Evolutionary conservation across 2,888 invertebrate species (phyloP).

Genomic region (Papilio elwesi): DNA sequence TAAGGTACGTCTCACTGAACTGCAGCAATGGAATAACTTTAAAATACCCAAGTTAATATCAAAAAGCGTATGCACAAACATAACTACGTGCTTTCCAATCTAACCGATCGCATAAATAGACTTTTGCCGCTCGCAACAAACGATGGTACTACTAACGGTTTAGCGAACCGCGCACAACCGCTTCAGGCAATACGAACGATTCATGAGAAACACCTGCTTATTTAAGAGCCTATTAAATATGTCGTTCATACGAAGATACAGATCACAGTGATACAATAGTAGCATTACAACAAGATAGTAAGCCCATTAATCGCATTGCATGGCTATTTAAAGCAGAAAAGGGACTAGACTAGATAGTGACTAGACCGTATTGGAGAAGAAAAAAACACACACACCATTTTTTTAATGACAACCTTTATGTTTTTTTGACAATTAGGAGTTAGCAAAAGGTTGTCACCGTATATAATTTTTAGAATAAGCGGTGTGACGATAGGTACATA

Average conservation of each 20-base stretch:
- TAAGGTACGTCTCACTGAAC: no score
- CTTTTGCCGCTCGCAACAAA: slow-evolving; percentile 2
- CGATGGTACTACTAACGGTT: slow-evolving; percentile 20
- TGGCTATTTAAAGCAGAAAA: background rate
- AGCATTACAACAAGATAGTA: slow-evolving; percentile 8
- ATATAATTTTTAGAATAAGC: no score
- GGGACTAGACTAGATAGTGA: background rate
- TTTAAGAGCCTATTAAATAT: slow-evolving; percentile 27
- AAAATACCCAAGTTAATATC: no score
- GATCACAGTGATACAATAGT: slow-evolving; percentile 14
- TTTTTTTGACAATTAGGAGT: no score
- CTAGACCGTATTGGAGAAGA: no score
- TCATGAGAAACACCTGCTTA: slow-evolving; percentile 18
- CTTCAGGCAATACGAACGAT: slow-evolving; percentile 24
- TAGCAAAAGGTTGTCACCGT: no score
- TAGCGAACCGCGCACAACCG: background rate
- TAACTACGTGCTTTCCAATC: background rate
- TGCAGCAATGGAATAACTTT: no score
- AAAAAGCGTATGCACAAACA: background rate
- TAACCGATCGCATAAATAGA: background rate
- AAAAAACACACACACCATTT: no score
- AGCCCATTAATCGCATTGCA: slow-evolving; percentile 31
- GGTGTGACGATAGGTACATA: no score
- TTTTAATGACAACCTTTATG: no score
- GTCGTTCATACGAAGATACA: slow-evolving; percentile 23